Conservation (phyloP, 2,797 vertebrate genomes). For the Lycodopsis pacificus region DNA sequence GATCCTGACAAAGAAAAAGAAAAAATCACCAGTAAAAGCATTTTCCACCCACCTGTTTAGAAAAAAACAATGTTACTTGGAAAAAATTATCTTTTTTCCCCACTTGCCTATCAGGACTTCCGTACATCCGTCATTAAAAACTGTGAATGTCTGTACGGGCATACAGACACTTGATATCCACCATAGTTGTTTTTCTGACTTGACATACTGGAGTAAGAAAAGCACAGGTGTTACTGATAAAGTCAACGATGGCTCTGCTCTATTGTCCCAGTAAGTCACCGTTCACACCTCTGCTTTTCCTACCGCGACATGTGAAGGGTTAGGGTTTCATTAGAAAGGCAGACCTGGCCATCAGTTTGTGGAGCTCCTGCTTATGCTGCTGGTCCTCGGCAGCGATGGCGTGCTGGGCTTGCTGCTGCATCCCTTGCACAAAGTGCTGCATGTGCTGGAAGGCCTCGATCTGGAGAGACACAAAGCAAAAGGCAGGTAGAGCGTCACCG, state of each 20-base stretch:
- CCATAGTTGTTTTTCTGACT: not conserved
- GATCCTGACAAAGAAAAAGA: not conserved
- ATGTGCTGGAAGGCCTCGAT: conserved; percentile 99
- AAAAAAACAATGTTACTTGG: not conserved
- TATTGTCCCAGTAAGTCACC: not conserved
- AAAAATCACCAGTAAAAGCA: not conserved
- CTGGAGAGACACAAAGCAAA: conserved; percentile 72
- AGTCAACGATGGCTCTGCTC: not conserved
- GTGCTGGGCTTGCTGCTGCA: conserved; percentile 97
- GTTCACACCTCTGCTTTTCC: not conserved
- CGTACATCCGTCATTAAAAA: not conserved
- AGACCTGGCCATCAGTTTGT: conserved; percentile 98
- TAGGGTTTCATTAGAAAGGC: conserved; percentile 38
- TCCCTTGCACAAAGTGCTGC: conserved; percentile 97
- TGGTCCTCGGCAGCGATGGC: conserved; percentile 95
- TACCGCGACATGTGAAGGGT: not conserved
- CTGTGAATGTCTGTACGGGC: not conserved
- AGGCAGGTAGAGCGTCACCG: not conserved
- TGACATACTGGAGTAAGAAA: not conserved
- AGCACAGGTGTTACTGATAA: conserved; percentile 7
- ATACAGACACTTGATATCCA: conserved; percentile 15
- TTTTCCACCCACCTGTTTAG: not conserved
- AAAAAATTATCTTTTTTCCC: not conserved
- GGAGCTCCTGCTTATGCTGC: conserved; percentile 96
- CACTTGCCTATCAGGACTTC: not conserved